phyloP scores from a whole-genome alignment of 2,113 vertebrate species.

The Python bivittatus region DNA sequence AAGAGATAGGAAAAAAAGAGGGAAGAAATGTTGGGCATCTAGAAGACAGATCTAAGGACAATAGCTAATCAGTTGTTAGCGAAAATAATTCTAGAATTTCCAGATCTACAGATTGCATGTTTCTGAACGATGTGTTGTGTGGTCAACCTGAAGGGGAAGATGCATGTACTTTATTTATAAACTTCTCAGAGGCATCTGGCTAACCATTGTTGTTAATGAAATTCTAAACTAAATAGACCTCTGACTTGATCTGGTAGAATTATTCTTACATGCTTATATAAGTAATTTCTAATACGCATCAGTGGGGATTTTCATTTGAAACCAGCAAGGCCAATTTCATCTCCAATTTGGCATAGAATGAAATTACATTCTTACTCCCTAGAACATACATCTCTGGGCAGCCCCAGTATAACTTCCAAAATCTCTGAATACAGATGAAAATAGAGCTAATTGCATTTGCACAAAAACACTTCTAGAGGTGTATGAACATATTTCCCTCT shows the following conservation, averaged over 20 bases:
- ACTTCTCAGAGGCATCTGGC: not conserved
- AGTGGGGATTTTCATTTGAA: conserved; percentile 9
- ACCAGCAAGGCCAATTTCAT: not conserved
- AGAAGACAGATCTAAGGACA: not conserved
- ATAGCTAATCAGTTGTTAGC: not conserved
- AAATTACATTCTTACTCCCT: conserved; percentile 40
- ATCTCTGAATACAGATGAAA: conserved; percentile 35
- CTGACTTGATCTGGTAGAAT: not conserved
- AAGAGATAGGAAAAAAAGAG: not conserved
- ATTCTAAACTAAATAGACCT: not conserved
- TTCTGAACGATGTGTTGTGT: not conserved
- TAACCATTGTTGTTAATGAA: not conserved
- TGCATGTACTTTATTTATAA: not conserved
- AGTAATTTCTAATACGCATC: not conserved
- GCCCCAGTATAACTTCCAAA: conserved; percentile 14
- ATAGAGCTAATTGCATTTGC: conserved; percentile 31
- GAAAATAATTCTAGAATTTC: not conserved
- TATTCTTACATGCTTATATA: not conserved
- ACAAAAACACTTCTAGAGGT: not conserved
- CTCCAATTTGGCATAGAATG: not conserved
- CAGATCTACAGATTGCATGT: not conserved
- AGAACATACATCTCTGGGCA: conserved; percentile 24
- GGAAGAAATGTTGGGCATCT: not conserved
- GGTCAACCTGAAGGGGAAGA: not conserved
- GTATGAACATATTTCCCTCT: not conserved